Conservation (phyloP, 2,113 vertebrate species). For the Chaetura pelagica region DNA sequence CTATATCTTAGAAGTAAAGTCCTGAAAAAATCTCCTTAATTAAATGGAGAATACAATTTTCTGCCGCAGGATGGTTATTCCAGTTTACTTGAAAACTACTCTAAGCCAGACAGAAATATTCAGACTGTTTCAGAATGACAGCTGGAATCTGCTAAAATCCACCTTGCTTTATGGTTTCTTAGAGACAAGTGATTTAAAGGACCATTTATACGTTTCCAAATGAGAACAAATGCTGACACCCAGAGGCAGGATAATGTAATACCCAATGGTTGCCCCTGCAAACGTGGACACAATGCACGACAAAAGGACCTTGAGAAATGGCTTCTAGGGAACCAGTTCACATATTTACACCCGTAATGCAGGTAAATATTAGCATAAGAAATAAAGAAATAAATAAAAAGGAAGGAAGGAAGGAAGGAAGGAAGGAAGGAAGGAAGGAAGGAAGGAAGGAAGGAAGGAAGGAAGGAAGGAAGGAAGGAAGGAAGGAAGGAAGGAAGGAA, state of each 20-base stretch:
- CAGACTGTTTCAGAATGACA: background rate
- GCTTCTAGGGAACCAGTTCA: background rate
- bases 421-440: no score
- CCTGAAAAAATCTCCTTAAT: background rate
- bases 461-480: no score
- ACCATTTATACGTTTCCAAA: background rate
- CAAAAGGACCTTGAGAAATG: background rate
- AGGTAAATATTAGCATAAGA: background rate
- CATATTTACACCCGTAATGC: background rate
- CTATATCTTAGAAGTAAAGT: background rate
- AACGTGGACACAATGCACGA: rapidly evolving
- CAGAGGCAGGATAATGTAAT: constrained; percentile 2
- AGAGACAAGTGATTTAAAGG: background rate
- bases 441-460: background rate
- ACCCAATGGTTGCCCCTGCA: background rate
- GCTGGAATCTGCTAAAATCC: background rate
- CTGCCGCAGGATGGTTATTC: background rate
- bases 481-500: background rate
- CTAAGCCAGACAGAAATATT: background rate
- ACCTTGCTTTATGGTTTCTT: background rate
- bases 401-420: background rate
- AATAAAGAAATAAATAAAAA: no score
- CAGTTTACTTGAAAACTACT: background rate
- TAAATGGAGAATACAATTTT: background rate
- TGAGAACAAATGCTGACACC: constrained; percentile 49